Conservation (phyloP, 2,888 invertebrate genomes). For the Pandemis heparana region DNA sequence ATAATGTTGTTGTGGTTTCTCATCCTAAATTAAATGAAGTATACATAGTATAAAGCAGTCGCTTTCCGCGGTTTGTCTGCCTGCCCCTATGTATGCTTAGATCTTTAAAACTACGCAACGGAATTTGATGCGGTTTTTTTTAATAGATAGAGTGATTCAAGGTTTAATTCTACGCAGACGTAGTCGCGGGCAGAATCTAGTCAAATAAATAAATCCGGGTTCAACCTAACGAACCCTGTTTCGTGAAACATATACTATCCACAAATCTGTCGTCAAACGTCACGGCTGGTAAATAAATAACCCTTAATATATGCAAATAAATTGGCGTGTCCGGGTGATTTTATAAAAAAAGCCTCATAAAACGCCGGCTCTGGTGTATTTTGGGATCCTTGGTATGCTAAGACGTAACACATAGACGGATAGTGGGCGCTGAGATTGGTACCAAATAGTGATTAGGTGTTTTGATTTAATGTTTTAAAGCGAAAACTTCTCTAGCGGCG, state of each 20-base stretch:
- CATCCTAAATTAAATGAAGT: too few species aligned
- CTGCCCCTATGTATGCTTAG: too few species aligned
- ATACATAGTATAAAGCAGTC: too few species aligned
- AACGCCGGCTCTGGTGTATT: slow-evolving; percentile 4
- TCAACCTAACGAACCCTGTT: background rate
- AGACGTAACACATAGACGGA: background rate
- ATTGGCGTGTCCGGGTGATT: slow-evolving; percentile 21
- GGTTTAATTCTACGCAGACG: too few species aligned
- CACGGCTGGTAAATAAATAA: slow-evolving; percentile 16
- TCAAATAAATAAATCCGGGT: background rate
- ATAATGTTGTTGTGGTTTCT: too few species aligned
- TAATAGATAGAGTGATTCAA: too few species aligned
- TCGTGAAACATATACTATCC: background rate
- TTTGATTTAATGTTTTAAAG: background rate
- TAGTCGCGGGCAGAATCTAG: too few species aligned
- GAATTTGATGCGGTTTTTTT: too few species aligned
- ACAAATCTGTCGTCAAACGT: slow-evolving; percentile 18
- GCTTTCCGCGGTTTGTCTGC: too few species aligned
- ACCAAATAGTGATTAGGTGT: background rate
- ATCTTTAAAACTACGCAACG: too few species aligned
- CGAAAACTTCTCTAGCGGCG: too few species aligned
- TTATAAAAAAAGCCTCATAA: slow-evolving; percentile 22
- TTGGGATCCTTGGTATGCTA: slow-evolving; percentile 7
- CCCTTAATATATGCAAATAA: slow-evolving; percentile 28
- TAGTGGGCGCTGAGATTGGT: background rate